These are phyloP conservation scores for Aphrophora alni DNA, from an alignment of 2,888 invertebrate species.

Conservation along the genomic window DNA sequence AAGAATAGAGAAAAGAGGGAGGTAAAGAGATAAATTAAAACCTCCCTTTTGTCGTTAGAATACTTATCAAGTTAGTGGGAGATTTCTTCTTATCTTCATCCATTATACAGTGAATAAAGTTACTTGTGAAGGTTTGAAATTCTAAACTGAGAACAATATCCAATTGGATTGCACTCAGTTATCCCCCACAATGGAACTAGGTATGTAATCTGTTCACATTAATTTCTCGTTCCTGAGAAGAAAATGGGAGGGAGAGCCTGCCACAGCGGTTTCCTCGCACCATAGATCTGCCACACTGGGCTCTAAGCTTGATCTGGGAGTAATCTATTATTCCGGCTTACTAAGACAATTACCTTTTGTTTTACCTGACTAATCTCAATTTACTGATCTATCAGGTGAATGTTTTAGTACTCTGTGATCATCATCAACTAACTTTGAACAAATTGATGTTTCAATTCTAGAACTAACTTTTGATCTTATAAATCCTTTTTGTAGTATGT, in stretches of 20 bases:
- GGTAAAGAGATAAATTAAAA: too few species aligned
- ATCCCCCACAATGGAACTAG: background rate
- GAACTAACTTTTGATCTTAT: too few species aligned
- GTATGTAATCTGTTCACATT: slow-evolving; percentile 9
- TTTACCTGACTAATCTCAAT: slow-evolving; percentile 9
- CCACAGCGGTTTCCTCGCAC: background rate
- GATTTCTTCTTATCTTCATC: background rate
- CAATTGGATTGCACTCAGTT: background rate
- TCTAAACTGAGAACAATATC: background rate
- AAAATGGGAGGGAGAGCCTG: background rate
- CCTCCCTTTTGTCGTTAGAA: too few species aligned
- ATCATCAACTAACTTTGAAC: background rate
- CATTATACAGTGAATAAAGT: background rate
- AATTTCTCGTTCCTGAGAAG: background rate
- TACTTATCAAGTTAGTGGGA: background rate
- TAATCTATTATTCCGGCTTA: background rate
- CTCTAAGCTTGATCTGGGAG: background rate
- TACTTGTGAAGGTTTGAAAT: background rate
- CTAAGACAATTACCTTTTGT: slow-evolving; percentile 3
- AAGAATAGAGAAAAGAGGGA: too few species aligned
- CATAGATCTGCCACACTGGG: background rate
- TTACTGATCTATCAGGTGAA: background rate
- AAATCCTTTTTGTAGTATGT: background rate
- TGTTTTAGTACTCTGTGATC: background rate
- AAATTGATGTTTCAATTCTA: background rate